Conservation (phyloP, 2,797 vertebrate genomes). For the Corythornis leucogaster region DNA sequence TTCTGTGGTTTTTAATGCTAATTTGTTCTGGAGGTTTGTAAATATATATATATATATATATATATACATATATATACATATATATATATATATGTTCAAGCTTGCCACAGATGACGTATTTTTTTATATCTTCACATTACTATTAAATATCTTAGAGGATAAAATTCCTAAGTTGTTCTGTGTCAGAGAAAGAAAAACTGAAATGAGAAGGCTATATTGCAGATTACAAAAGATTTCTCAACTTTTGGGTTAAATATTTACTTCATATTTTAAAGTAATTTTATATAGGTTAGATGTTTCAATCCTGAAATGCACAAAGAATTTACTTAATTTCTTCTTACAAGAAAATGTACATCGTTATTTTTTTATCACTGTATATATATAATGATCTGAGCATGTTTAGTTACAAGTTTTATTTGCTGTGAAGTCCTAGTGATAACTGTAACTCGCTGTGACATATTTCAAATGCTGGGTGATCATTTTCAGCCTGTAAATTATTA, state of each 20-base stretch:
- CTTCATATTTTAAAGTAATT: constrained; percentile 65
- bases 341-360: constrained; percentile 65
- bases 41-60: background rate
- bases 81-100: background rate
- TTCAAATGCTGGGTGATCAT: constrained; percentile 35
- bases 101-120: constrained; percentile 64
- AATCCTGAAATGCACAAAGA: constrained; percentile 66
- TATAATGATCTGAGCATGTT: constrained; percentile 58
- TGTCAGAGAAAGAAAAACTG: constrained; percentile 37
- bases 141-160: constrained; percentile 62
- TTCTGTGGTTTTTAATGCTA: constrained; percentile 75
- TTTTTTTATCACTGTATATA: constrained; percentile 65
- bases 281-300: constrained; percentile 67
- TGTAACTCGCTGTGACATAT: constrained; percentile 51
- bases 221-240: constrained; percentile 46
- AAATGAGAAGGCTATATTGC: constrained; percentile 50
- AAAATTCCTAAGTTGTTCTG: constrained; percentile 36
- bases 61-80: too few species aligned
- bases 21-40: constrained; percentile 74
- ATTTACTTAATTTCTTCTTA: constrained; percentile 69
- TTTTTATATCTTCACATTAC: constrained; percentile 64
- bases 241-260: constrained; percentile 54
- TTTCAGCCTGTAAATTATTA: constrained; percentile 40
- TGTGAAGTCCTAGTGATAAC: constrained; percentile 52
- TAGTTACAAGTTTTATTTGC: constrained; percentile 51